A percentile compares a stretch with the other conserved stretches of the same genome.
Conservation (phyloP, 2,113 vertebrate genomes). For the Alethe castanea region DNA sequence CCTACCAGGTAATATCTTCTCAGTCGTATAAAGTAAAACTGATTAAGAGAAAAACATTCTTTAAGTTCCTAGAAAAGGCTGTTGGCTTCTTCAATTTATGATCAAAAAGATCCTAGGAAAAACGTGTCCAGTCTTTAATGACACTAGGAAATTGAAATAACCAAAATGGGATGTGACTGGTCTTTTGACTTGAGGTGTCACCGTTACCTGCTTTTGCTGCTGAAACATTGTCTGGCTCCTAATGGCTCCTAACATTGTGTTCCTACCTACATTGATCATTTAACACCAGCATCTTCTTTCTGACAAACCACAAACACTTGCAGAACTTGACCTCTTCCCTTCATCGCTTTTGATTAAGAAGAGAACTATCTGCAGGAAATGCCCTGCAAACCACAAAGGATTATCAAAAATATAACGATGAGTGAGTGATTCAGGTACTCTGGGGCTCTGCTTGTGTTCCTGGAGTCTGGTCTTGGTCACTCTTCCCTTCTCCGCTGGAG, state of each 20-base stretch:
- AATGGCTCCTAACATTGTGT: slow-evolving; percentile 46
- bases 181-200: slow-evolving; percentile 41
- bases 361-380: slow-evolving; percentile 55
- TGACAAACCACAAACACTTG: slow-evolving; percentile 61
- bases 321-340: slow-evolving; percentile 62
- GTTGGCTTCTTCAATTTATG: slow-evolving; percentile 38
- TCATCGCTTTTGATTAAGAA: slow-evolving; percentile 56
- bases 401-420: slow-evolving; percentile 62
- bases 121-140: neutral
- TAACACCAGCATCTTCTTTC: slow-evolving; percentile 54
- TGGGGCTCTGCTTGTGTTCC: neutral
- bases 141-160: slow-evolving; percentile 48
- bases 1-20: slow-evolving; percentile 26
- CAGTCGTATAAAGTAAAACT: slow-evolving; percentile 1
- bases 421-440: slow-evolving; percentile 34
- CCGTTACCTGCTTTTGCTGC: slow-evolving; percentile 17
- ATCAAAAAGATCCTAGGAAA: slow-evolving; percentile 35
- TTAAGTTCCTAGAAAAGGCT: slow-evolving; percentile 20
- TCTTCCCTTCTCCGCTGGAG: slow-evolving; percentile 69
- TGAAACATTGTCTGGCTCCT: slow-evolving; percentile 28
- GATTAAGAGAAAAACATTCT: slow-evolving; percentile 28
- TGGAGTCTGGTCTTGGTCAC: slow-evolving; percentile 31
- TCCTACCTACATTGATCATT: slow-evolving; percentile 52
- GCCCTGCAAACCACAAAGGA: slow-evolving; percentile 55
- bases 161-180: slow-evolving; percentile 44